phyloP scores from a whole-genome alignment of 1,140 invertebrate genomes.

The Listronotus bonariensis region DNA sequence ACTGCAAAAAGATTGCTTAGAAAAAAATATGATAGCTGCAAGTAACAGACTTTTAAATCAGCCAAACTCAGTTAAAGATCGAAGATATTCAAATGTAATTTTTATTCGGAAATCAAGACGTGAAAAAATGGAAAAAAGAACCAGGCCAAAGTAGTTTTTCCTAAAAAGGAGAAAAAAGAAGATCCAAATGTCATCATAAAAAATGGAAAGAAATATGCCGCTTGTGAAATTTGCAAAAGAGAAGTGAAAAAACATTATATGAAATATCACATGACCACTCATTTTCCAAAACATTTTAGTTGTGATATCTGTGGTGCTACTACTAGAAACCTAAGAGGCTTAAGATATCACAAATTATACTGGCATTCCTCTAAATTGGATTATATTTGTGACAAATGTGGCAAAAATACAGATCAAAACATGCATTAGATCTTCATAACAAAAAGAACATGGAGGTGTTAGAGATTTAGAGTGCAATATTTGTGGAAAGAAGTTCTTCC shows the following conservation, averaged over 20 bases:
- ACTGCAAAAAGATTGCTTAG: constrained; percentile 14
- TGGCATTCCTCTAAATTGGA: constrained; percentile 40
- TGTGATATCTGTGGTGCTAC: constrained; percentile 46
- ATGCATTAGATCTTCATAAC: constrained; percentile 38
- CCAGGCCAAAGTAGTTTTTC: background rate
- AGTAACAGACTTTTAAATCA: constrained; percentile 29
- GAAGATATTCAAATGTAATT: constrained; percentile 24
- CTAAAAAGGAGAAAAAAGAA: constrained; percentile 20
- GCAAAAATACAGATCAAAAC: constrained; percentile 40
- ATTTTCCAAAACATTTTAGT: constrained; percentile 44
- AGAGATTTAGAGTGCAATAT: constrained; percentile 42
- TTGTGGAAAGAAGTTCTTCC: constrained; percentile 45
- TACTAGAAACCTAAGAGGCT: constrained; percentile 42
- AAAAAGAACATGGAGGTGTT: constrained; percentile 44
- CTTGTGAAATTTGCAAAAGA: constrained; percentile 35
- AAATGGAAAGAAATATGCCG: constrained; percentile 40
- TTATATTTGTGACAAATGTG: constrained; percentile 44
- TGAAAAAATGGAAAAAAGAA: constrained; percentile 10
- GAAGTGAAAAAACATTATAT: constrained; percentile 32
- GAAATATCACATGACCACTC: constrained; percentile 36
- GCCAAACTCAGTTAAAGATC: constrained; percentile 9
- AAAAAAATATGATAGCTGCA: constrained; percentile 26
- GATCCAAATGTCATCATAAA: constrained; percentile 29
- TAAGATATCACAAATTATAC: constrained; percentile 46
- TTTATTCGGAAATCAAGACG: constrained; percentile 19